phyloP scores from a whole-genome alignment of 2,888 invertebrate species.

The Acrobasis consociella region DNA sequence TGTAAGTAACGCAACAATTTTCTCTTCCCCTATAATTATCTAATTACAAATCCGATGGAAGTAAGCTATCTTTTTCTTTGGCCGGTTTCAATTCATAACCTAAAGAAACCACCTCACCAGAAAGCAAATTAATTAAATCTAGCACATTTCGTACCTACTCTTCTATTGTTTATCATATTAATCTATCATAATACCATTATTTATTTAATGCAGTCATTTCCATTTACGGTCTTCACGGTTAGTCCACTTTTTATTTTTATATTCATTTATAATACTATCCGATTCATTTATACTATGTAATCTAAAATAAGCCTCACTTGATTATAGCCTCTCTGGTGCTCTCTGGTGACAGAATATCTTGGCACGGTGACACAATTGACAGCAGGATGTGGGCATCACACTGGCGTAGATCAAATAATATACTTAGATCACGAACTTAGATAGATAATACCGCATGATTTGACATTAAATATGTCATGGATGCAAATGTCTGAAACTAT shows the following conservation, averaged over 20 bases:
- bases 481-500: no score
- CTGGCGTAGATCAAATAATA: no score
- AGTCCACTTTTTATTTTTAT: conserved; percentile 21
- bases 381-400: no score
- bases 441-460: no score
- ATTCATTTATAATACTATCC: conserved; percentile 19
- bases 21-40: conserved; percentile 37
- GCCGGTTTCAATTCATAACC: conserved; percentile 63
- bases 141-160: conserved; percentile 12
- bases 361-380: neutral
- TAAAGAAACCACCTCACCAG: conserved; percentile 28
- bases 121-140: conserved; percentile 13
- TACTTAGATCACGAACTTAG: no score
- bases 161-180: conserved; percentile 19
- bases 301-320: conserved; percentile 13
- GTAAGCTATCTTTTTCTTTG: conserved; percentile 61
- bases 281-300: conserved; percentile 5
- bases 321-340: conserved; percentile 26
- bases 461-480: no score
- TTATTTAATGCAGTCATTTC: conserved; percentile 21
- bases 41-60: conserved; percentile 59
- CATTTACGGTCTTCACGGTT: conserved; percentile 21
- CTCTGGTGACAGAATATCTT: conserved; percentile 23
- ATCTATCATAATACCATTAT: conserved; percentile 18
- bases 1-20: conserved; percentile 86